Evolutionary conservation across 2,888 invertebrate species (phyloP).

Genomic region (Caenorhabditis panamensis): DNA sequence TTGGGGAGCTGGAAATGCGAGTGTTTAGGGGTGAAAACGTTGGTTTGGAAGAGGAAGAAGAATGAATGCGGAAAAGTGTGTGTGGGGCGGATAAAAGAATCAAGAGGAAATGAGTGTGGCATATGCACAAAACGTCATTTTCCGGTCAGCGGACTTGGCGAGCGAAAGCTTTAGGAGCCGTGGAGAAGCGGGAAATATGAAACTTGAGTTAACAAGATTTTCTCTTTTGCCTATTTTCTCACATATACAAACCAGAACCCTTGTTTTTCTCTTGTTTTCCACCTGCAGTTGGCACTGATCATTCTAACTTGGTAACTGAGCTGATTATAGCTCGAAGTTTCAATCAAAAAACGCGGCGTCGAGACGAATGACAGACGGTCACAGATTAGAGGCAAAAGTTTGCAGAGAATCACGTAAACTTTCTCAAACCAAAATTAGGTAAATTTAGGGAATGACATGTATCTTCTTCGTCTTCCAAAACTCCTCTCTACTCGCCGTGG

Average conservation of each 20-base stretch:
- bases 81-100: conserved; percentile 1
- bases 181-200: not conserved
- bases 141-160: conserved; percentile 15
- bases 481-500: too few relatives aligned
- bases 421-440: not conserved
- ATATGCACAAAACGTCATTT: conserved; percentile 12
- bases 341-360: not conserved
- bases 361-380: too few relatives aligned
- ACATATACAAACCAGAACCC: not conserved
- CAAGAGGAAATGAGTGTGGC: not conserved
- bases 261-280: conserved; percentile 9
- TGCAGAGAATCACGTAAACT: not conserved
- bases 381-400: not conserved
- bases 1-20: conserved; percentile 14
- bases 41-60: too few relatives aligned
- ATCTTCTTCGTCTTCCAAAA: too few relatives aligned
- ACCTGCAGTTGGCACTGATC: not conserved
- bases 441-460: too few relatives aligned
- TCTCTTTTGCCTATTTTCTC: not conserved
- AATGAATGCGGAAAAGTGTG: not conserved
- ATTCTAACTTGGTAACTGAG: not conserved
- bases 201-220: conserved; percentile 12
- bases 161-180: not conserved
- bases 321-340: conserved; percentile 6
- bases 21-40: too few relatives aligned